A percentile compares a stretch with the other conserved stretches of the same genome.
These are phyloP conservation scores for Archips xylosteana DNA, from an alignment of 2,888 invertebrate genomes.

Conservation along the genomic window DNA sequence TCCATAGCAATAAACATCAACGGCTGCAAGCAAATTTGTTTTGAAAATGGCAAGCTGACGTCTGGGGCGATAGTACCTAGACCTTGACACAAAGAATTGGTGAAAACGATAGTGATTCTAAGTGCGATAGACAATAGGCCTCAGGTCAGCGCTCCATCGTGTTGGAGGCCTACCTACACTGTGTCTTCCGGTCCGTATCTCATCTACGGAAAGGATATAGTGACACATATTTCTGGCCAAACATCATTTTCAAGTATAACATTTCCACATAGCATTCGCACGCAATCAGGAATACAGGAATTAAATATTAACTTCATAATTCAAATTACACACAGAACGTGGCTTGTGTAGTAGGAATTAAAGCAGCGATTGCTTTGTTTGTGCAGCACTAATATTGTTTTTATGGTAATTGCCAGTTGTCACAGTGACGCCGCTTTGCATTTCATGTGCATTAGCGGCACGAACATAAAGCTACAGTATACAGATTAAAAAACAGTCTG, in stretches of 20 bases:
- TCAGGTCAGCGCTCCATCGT: too few relatives aligned
- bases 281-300: slow-evolving; percentile 37
- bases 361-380: slow-evolving; percentile 15
- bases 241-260: slow-evolving; percentile 29
- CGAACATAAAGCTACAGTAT: slow-evolving; percentile 44
- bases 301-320: slow-evolving; percentile 35
- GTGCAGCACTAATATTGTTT: slow-evolving; percentile 21
- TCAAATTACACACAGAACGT: neutral
- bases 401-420: slow-evolving; percentile 59
- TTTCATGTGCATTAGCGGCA: slow-evolving; percentile 56
- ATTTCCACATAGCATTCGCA: slow-evolving; percentile 39
- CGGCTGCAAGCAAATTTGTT: too few relatives aligned
- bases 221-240: neutral
- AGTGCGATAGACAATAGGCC: too few relatives aligned
- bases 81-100: too few relatives aligned
- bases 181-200: too few relatives aligned
- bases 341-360: neutral
- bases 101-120: too few relatives aligned
- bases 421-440: slow-evolving; percentile 54
- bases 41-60: too few relatives aligned
- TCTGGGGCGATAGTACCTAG: too few relatives aligned
- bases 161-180: too few relatives aligned
- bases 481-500: slow-evolving; percentile 2
- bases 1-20: too few relatives aligned
- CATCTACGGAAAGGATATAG: neutral